These are phyloP conservation scores for Calyptomena viridis DNA, from an alignment of 2,113 vertebrate species.

Conservation along the genomic window DNA sequence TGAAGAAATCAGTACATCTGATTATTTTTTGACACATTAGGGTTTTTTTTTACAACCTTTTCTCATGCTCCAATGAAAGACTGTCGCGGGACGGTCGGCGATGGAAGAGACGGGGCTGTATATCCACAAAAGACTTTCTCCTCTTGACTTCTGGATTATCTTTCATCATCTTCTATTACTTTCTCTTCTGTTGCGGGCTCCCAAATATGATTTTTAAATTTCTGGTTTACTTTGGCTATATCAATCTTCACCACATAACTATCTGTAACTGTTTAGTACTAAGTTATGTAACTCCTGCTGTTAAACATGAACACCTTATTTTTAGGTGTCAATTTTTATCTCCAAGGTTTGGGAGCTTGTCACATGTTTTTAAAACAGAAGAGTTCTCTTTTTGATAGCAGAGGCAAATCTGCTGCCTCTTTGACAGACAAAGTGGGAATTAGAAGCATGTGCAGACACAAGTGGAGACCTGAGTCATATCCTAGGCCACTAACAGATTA, in stretches of 20 bases:
- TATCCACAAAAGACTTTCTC: too few relatives aligned
- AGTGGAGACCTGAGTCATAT: background rate
- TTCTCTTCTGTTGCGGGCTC: background rate
- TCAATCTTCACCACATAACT: background rate
- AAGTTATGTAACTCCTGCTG: background rate
- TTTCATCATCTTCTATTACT: background rate
- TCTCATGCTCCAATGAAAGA: background rate
- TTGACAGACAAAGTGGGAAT: background rate
- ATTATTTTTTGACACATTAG: background rate
- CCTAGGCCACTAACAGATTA: background rate
- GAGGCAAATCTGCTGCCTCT: background rate
- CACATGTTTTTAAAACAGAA: background rate
- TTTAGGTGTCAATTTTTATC: background rate
- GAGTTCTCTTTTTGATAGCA: background rate
- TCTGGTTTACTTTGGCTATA: background rate
- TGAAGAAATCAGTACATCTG: background rate
- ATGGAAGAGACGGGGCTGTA: too few relatives aligned
- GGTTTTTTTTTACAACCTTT: background rate
- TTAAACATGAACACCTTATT: background rate
- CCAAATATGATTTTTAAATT: background rate
- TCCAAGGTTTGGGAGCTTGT: background rate
- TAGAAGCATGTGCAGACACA: background rate
- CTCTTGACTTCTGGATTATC: background rate
- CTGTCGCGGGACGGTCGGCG: too few relatives aligned
- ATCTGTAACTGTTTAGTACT: background rate